A percentile compares a stretch with the other conserved stretches of the same genome.
Evolutionary conservation across 2,888 invertebrate species (phyloP).

Genomic region (Lepidonotus clava): DNA sequence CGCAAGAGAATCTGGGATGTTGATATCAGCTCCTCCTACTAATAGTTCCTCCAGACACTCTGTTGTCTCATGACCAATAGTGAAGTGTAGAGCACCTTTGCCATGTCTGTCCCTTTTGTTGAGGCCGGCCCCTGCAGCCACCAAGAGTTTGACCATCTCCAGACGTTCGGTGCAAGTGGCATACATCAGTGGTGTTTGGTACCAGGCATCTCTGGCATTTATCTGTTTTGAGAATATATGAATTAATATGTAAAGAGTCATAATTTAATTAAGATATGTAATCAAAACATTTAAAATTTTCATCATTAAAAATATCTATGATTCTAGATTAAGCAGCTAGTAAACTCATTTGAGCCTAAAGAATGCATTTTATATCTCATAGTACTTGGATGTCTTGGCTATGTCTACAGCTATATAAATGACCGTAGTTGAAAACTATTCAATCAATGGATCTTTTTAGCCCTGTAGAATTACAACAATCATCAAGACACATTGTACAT

Average conservation of each 20-base stretch:
- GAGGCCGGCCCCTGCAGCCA: conserved; percentile 70
- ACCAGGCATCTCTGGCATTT: conserved; percentile 37
- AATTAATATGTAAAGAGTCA: too few relatives aligned
- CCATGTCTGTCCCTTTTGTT: conserved; percentile 69
- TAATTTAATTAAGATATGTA: background rate
- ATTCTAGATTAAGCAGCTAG: too few relatives aligned
- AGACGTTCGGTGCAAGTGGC: conserved; percentile 45
- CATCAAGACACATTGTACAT: too few relatives aligned
- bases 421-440: too few relatives aligned
- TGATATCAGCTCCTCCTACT: conserved; percentile 67
- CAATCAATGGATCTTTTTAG: too few relatives aligned
- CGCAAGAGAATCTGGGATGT: conserved; percentile 68
- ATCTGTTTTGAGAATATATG: background rate
- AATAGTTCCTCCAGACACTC: conserved; percentile 68
- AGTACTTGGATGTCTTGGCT: too few relatives aligned
- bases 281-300: background rate
- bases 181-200: conserved; percentile 34
- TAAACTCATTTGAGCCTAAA: too few relatives aligned
- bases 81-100: conserved; percentile 70
- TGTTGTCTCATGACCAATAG: conserved; percentile 64
- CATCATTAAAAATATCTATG: too few relatives aligned
- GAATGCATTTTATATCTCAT: too few relatives aligned
- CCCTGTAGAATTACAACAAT: too few relatives aligned
- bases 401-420: too few relatives aligned
- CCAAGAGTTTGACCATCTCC: conserved; percentile 63